phyloP scores from a whole-genome alignment of 2,888 invertebrate species.

The Rhynchonema sp. region DNA sequence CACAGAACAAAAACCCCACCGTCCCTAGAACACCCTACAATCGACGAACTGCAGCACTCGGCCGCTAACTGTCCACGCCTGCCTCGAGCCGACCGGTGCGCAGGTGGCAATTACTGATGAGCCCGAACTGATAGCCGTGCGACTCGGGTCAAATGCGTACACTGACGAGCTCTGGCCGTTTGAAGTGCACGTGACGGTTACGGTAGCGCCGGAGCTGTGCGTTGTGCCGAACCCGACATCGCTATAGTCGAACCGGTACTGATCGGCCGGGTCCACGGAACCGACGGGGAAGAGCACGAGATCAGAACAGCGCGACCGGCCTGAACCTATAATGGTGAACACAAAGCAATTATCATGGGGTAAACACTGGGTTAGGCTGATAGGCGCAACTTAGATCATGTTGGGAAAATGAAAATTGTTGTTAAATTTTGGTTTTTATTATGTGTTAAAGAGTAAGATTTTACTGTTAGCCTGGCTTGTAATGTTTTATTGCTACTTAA shows the following conservation, averaged over 20 bases:
- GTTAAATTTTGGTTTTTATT: too few species aligned
- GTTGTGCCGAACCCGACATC: slow-evolving; percentile 1
- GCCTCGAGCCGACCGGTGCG: background rate
- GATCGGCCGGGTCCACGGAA: background rate
- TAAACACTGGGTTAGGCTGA: too few species aligned
- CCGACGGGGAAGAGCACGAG: slow-evolving; percentile 1
- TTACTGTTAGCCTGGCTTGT: too few species aligned
- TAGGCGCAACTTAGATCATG: too few species aligned
- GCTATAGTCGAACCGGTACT: slow-evolving; percentile 1
- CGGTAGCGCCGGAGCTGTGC: background rate
- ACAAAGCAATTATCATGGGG: background rate
- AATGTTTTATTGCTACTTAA: too few species aligned
- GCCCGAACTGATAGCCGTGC: background rate
- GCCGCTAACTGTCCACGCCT: background rate
- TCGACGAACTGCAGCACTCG: background rate
- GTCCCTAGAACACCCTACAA: background rate
- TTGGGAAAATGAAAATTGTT: too few species aligned
- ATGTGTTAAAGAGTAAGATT: too few species aligned
- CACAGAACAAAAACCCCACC: too few species aligned
- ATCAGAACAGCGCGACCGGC: background rate
- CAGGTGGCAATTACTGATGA: background rate
- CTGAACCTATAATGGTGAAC: background rate
- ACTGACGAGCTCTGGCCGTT: background rate
- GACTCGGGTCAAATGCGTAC: background rate
- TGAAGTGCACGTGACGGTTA: background rate